A percentile compares a stretch with the other conserved stretches of the same genome.
Evolutionary conservation across 2,888 invertebrate genomes (phyloP).

Genomic region (Palloptera scutellata): DNA sequence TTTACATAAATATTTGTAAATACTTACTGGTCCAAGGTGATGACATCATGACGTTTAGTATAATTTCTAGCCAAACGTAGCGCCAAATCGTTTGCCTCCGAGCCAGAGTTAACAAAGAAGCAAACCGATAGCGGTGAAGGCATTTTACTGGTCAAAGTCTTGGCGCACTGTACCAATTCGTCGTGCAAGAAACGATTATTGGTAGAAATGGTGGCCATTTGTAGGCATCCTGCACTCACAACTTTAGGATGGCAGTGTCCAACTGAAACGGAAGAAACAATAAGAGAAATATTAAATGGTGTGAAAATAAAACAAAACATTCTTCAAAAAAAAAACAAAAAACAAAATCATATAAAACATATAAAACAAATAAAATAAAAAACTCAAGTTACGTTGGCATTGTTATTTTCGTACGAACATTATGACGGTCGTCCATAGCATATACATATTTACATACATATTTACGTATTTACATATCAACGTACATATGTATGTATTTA

Average conservation of each 20-base stretch:
- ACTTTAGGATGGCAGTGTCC: slow-evolving; percentile 98
- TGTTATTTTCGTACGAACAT: too few relatives aligned
- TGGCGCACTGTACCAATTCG: slow-evolving; percentile 90
- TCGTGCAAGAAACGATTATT: slow-evolving; percentile 97
- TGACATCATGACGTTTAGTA: slow-evolving; percentile 87
- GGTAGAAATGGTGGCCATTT: slow-evolving; percentile 91
- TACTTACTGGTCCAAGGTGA: slow-evolving; percentile 96
- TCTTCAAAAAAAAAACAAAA: too few relatives aligned
- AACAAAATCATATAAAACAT: too few relatives aligned
- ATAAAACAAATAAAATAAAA: too few relatives aligned
- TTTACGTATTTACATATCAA: too few relatives aligned
- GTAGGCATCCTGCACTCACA: slow-evolving; percentile 86
- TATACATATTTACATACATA: too few relatives aligned
- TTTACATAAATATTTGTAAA: neutral
- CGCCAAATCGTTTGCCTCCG: slow-evolving; percentile 98
- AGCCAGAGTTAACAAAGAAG: slow-evolving; percentile 97
- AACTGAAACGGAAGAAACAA: slow-evolving; percentile 70
- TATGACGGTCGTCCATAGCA: too few relatives aligned
- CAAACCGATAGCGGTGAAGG: slow-evolving; percentile 87
- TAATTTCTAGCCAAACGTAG: slow-evolving; percentile 88
- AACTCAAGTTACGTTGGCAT: too few relatives aligned
- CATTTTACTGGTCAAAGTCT: slow-evolving; percentile 81
- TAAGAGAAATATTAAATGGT: slow-evolving; percentile 9
- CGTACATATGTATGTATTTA: too few relatives aligned
- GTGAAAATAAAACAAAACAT: too few relatives aligned